Evolutionary conservation across 2,113 vertebrate species (phyloP).

Genomic region (Macquaria australasica): DNA sequence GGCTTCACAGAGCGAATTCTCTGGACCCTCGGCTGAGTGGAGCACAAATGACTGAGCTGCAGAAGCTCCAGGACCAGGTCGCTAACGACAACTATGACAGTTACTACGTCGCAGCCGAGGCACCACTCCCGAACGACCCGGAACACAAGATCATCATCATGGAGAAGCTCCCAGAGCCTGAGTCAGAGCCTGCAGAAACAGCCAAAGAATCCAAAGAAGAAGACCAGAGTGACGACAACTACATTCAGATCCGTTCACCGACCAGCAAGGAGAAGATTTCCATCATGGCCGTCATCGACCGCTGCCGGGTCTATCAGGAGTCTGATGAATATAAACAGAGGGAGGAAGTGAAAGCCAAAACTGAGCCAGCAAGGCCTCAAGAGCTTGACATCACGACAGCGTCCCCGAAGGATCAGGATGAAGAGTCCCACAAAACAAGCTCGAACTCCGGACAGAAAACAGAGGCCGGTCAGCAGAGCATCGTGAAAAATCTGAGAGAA

Average conservation of each 20-base stretch:
- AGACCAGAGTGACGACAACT: conserved; percentile 51
- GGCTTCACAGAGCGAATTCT: conserved; percentile 70
- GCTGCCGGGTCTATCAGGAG: conserved; percentile 88
- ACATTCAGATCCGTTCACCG: conserved; percentile 85
- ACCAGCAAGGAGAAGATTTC: conserved; percentile 89
- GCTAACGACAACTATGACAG: background rate
- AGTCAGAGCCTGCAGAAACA: background rate
- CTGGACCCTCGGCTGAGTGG: conserved; percentile 67
- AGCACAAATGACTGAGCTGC: conserved; percentile 37
- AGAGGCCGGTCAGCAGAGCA: conserved; percentile 76
- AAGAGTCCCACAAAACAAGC: conserved; percentile 40
- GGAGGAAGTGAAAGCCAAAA: conserved; percentile 67
- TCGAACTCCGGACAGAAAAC: conserved; percentile 31
- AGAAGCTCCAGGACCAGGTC: conserved; percentile 48
- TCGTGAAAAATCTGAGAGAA: conserved; percentile 91
- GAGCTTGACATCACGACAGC: background rate
- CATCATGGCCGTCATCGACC: conserved; percentile 85
- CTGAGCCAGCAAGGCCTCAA: conserved; percentile 1
- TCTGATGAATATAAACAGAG: conserved; percentile 83
- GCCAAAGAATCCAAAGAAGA: background rate
- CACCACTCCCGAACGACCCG: conserved; percentile 74
- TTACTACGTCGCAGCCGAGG: conserved; percentile 82
- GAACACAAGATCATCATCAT: conserved; percentile 81
- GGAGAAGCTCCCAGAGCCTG: conserved; percentile 80
- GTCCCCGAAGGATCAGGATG: background rate